Evolutionary conservation across 2,797 vertebrate genomes (phyloP).

Genomic region (Tiaroga cobitis): DNA sequence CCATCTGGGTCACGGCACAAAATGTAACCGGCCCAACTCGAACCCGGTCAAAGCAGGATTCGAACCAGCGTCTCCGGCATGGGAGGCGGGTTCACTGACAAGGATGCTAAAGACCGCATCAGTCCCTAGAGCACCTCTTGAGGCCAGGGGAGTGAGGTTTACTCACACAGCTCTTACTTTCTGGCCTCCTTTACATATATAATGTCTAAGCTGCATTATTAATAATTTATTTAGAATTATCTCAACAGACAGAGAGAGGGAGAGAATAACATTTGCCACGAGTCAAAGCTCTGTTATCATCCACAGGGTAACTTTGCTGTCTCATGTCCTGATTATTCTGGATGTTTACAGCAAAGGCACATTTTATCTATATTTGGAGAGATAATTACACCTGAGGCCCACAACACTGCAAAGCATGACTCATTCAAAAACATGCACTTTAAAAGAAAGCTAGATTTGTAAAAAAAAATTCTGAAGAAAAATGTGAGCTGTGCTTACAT

Average conservation of each 20-base stretch:
- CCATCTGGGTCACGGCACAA: background rate
- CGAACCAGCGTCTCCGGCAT: background rate
- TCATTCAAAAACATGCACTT: slow-evolving; percentile 2
- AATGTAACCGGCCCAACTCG: background rate
- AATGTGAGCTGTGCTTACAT: background rate
- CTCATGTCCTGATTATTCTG: slow-evolving; percentile 17
- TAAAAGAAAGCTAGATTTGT: background rate
- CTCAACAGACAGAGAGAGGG: background rate
- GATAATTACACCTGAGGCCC: slow-evolving; percentile 24
- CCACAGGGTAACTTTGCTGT: background rate
- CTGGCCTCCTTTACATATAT: background rate
- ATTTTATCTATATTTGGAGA: slow-evolving; percentile 10
- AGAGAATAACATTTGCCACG: background rate
- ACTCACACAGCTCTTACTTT: background rate
- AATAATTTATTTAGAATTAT: background rate
- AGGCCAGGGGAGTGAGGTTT: background rate
- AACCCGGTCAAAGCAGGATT: background rate
- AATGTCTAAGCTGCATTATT: background rate
- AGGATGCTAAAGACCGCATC: background rate
- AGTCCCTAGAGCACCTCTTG: background rate
- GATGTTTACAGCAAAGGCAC: slow-evolving; percentile 3
- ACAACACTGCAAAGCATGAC: slow-evolving; percentile 1
- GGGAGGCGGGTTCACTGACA: background rate
- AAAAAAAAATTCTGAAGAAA: background rate
- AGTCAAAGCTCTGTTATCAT: background rate